Evolutionary conservation across 2,797 vertebrate species (phyloP).

Genomic region (Nothura maculosa): DNA sequence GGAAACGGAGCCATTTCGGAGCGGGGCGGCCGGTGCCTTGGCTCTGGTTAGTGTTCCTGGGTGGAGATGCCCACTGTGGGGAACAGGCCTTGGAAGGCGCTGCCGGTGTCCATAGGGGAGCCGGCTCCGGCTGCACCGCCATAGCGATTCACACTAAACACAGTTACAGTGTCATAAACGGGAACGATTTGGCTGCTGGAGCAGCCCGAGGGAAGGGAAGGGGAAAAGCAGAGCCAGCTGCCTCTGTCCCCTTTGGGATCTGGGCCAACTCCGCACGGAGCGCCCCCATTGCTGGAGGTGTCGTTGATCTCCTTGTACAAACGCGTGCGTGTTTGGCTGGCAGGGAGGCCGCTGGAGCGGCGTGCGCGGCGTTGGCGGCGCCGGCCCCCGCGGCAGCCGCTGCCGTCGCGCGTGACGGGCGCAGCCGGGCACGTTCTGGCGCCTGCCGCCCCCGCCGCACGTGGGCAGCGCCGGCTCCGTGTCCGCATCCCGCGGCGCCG

Average conservation of each 20-base stretch:
- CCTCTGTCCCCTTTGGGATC: background rate
- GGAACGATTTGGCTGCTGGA: background rate
- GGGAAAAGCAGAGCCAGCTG: background rate
- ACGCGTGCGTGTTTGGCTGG: background rate
- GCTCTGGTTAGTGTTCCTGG: background rate
- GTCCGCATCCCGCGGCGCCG: too few relatives aligned
- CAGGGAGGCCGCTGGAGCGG: background rate
- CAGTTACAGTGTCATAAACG: background rate
- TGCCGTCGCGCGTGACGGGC: too few relatives aligned
- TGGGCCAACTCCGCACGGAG: fast-evolving
- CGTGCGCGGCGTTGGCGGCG: fast-evolving
- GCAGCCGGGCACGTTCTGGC: conserved; percentile 54
- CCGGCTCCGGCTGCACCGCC: background rate
- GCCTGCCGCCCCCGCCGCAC: conserved; percentile 49
- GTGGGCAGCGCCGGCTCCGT: conserved; percentile 26
- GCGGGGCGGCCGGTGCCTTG: fast-evolving
- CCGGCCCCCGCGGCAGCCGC: background rate
- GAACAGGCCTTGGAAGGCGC: background rate
- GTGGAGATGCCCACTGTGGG: background rate
- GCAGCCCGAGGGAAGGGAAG: fast-evolving
- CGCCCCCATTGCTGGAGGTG: conserved; percentile 41
- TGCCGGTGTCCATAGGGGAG: background rate
- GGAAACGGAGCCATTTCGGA: background rate
- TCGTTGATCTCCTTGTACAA: conserved; percentile 59
- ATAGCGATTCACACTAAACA: background rate